phyloP scores from a whole-genome alignment of 2,113 vertebrate species.

The Melanotaenia duboulayi region DNA sequence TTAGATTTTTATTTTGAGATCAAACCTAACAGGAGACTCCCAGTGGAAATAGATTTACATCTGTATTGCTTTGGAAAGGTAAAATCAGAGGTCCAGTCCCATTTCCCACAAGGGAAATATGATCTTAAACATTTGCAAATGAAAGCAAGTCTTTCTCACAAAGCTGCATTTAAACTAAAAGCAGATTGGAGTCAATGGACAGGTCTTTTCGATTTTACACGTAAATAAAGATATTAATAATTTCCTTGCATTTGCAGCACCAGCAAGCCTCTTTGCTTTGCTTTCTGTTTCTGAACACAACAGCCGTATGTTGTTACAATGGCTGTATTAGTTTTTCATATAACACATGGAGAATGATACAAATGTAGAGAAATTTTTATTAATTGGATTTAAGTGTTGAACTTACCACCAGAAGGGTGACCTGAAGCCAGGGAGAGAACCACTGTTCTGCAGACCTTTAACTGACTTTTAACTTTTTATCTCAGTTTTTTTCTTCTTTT shows the following conservation, averaged over 20 bases:
- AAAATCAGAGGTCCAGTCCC: slow-evolving; percentile 36
- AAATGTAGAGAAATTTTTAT: not conserved
- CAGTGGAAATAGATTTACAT: slow-evolving; percentile 15
- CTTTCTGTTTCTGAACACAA: not conserved
- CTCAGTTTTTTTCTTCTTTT: not conserved
- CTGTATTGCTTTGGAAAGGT: not conserved
- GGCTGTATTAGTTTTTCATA: not conserved
- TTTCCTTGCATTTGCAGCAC: slow-evolving; percentile 14
- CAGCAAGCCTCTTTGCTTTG: not conserved
- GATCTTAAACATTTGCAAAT: slow-evolving; percentile 32
- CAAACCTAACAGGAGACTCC: not conserved
- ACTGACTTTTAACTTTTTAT: not conserved
- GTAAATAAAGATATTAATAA: slow-evolving; percentile 8
- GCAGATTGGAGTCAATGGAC: slow-evolving; percentile 21
- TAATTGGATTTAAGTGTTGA: not conserved
- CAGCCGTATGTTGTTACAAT: not conserved
- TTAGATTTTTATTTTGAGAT: slow-evolving; percentile 28
- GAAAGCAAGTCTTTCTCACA: slow-evolving; percentile 21
- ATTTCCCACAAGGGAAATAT: slow-evolving; percentile 21
- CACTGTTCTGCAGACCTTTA: not conserved
- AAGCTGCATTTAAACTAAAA: slow-evolving; percentile 11
- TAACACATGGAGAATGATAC: not conserved
- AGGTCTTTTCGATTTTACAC: slow-evolving; percentile 12
- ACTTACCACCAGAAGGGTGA: not conserved
- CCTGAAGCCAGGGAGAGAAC: not conserved